Evolutionary conservation across 2,888 invertebrate genomes (phyloP).

Genomic region (Serripes groenlandicus): DNA sequence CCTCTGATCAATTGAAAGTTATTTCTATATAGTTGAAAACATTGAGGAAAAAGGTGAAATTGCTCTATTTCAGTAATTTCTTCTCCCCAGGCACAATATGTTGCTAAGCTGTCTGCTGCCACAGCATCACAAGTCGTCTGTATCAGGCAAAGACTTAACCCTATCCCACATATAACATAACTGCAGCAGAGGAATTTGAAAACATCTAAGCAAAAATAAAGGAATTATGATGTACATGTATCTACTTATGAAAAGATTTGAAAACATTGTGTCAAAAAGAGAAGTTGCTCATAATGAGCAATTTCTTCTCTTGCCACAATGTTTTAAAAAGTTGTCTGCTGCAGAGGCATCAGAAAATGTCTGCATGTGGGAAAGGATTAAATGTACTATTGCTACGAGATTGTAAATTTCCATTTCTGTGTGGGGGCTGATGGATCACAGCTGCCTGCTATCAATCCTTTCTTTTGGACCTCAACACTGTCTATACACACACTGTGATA

Average conservation of each 20-base stretch:
- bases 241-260: too few species aligned
- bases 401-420: slow-evolving; percentile 90
- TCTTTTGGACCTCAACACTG: slow-evolving; percentile 88
- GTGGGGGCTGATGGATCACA: slow-evolving; percentile 90
- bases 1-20: too few species aligned
- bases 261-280: background rate
- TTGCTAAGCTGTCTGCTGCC: background rate
- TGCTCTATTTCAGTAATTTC: background rate
- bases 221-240: too few species aligned
- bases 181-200: background rate
- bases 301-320: background rate
- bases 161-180: background rate
- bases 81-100: background rate
- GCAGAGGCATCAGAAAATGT: background rate
- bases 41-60: background rate
- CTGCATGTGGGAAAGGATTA: background rate
- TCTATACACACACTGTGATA: slow-evolving; percentile 93
- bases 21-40: too few species aligned
- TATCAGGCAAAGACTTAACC: background rate
- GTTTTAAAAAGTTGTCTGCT: background rate
- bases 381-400: slow-evolving; percentile 45
- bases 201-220: background rate
- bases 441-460: slow-evolving; percentile 90
- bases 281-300: background rate
- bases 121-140: background rate